Conservation (phyloP, 2,797 vertebrate genomes). For the Tiaroga cobitis region DNA sequence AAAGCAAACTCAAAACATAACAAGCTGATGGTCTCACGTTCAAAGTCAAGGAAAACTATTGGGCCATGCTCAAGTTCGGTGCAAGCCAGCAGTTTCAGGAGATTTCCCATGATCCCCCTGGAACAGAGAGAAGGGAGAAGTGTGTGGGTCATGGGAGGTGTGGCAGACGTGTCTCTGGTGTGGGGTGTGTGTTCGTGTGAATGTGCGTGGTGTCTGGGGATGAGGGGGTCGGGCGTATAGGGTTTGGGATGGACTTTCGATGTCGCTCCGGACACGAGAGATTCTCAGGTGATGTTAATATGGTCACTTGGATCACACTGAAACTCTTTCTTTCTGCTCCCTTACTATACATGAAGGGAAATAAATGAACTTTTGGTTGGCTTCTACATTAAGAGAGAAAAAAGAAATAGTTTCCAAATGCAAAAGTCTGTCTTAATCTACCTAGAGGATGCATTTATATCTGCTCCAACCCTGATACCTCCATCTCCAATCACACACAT, state of each 20-base stretch:
- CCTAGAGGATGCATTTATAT: slow-evolving; percentile 20
- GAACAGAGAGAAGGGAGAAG: slow-evolving; percentile 89
- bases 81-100: slow-evolving; percentile 97
- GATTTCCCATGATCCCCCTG: slow-evolving; percentile 96
- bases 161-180: slow-evolving; percentile 64
- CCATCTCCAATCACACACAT: slow-evolving; percentile 68
- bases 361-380: background rate
- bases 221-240: slow-evolving; percentile 59
- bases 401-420: slow-evolving; percentile 9
- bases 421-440: slow-evolving; percentile 25
- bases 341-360: background rate
- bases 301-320: slow-evolving; percentile 70
- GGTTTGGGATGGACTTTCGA: slow-evolving; percentile 60
- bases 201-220: slow-evolving; percentile 61
- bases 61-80: slow-evolving; percentile 95
- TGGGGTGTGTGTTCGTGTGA: slow-evolving; percentile 45
- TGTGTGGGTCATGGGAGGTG: slow-evolving; percentile 79
- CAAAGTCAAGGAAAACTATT: slow-evolving; percentile 99
- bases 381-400: background rate
- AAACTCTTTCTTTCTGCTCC: slow-evolving; percentile 65
- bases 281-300: slow-evolving; percentile 64
- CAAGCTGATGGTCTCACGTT: slow-evolving; percentile 91
- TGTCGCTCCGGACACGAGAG: slow-evolving; percentile 33
- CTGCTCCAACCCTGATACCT: slow-evolving; percentile 56
- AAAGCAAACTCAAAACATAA: slow-evolving; percentile 71